Conservation (phyloP, 2,113 vertebrate species). For the Paradoxurus hermaphroditus region DNA sequence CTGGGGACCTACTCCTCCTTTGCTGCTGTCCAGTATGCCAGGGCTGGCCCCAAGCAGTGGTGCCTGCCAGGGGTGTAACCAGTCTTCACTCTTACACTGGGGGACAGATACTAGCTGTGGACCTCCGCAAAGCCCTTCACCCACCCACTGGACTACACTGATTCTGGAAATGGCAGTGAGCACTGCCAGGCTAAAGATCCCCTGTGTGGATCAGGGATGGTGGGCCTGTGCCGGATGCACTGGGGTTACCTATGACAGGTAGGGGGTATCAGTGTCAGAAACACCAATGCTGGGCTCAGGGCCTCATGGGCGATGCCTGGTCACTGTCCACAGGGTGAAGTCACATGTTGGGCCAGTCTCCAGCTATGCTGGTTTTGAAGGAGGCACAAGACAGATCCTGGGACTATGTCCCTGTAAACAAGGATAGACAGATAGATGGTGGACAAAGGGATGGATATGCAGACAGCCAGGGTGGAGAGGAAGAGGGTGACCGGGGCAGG, state of each 20-base stretch:
- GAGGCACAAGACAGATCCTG: constrained; percentile 27
- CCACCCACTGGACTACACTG: neutral
- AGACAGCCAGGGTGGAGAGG: neutral
- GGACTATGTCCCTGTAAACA: neutral
- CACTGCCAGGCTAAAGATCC: neutral
- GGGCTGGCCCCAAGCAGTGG: neutral
- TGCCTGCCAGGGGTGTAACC: neutral
- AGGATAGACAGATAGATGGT: neutral
- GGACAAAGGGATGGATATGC: neutral
- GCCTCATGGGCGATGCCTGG: constrained; percentile 23
- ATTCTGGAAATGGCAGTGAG: neutral
- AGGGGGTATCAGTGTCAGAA: neutral
- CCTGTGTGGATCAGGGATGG: neutral
- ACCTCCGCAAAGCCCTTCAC: neutral
- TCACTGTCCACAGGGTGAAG: constrained; percentile 42
- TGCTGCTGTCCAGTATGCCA: constrained; percentile 42
- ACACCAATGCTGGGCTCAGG: neutral
- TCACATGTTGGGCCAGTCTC: neutral
- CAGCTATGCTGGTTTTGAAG: constrained; percentile 34
- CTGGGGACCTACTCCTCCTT: neutral
- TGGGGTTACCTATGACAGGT: neutral
- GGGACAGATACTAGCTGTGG: neutral
- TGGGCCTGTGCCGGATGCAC: neutral
- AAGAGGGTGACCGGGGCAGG: neutral
- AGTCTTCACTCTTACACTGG: neutral